Base-by-base conservation (phyloP, 1,140 invertebrate genomes). In the Drosophila persimilis region DNA sequence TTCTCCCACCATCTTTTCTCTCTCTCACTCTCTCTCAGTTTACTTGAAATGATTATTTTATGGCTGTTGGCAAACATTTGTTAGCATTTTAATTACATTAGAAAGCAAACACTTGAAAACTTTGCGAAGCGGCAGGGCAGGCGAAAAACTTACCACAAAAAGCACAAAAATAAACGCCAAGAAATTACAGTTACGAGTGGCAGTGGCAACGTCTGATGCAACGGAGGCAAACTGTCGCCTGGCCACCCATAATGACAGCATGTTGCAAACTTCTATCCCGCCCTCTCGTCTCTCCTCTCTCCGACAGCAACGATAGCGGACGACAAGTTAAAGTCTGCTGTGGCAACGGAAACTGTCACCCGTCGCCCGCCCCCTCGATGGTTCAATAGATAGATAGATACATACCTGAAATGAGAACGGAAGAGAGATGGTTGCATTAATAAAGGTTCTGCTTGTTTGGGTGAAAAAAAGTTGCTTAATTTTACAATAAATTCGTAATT, bases 31-130 rank as follows among this genome's bases (percentile, higher is more conserved):
- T 8, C 26, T 47, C 15, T 22, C 15, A 55, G 44, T 53, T 69
- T 56, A 44, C 64, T 59, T 46, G 47, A 52, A 53, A 78, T 81
- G 62, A 81, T 81, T 66, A 76, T 73, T 77, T 62, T 53, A 80
- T 62, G 73, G 67, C 71, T 80, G 58, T 48, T 66, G 51, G 53
- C 56, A 76, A 77, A 66, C 53, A 73, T 79, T 79, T 63, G 58
- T 59, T 52, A 73, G 67, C 81, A 77, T 80, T 86, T 86, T 86
- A 86, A 86, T 86, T 86, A 88, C 78, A 85, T 85, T 85, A 77
- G 81, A 80, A 85, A 74, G 81, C 81, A 62, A 86, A 85, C 81
- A 86, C 81, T 86, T 88, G 81, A 86, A 76, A 86, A 85, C 85
- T 86, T 81, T 80, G 65, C 66, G 24, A 4, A 26, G 24, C 69